Evolutionary conservation across 2,888 invertebrate species (phyloP).

Genomic region (Diarsia brunnea): DNA sequence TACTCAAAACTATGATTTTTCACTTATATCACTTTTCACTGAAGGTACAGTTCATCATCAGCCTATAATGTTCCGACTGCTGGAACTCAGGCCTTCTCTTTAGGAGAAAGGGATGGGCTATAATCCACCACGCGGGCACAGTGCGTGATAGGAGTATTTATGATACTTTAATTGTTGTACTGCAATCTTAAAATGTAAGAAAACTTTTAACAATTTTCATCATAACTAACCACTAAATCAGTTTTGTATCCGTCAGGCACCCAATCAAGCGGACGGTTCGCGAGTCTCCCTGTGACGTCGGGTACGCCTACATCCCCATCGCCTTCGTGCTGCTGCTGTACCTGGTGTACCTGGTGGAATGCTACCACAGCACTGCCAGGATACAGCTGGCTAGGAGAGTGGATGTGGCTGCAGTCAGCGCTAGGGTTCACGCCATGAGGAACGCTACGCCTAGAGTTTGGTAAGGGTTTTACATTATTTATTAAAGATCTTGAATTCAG

Average conservation of each 20-base stretch:
- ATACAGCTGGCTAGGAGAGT: slow-evolving; percentile 92
- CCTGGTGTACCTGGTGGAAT: slow-evolving; percentile 95
- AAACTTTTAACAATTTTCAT: slow-evolving; percentile 43
- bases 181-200: background rate
- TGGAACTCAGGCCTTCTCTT: no score
- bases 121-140: no score
- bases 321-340: slow-evolving; percentile 95
- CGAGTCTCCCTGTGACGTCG: slow-evolving; percentile 95
- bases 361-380: slow-evolving; percentile 95
- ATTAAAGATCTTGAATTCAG: background rate
- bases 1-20: no score
- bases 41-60: no score
- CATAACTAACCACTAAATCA: slow-evolving; percentile 71
- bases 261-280: slow-evolving; percentile 92
- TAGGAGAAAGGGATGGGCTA: no score
- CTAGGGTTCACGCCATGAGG: slow-evolving; percentile 92
- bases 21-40: no score
- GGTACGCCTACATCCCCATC: slow-evolving; percentile 95
- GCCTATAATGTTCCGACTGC: no score
- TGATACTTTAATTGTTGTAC: no score
- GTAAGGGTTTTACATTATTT: slow-evolving; percentile 79
- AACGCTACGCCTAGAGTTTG: slow-evolving; percentile 94
- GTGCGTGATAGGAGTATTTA: no score
- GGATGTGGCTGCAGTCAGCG: slow-evolving; percentile 92
- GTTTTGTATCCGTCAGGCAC: slow-evolving; percentile 86